Evolutionary conservation across 2,113 vertebrate genomes (phyloP).

Genomic region (Percina caprodes): DNA sequence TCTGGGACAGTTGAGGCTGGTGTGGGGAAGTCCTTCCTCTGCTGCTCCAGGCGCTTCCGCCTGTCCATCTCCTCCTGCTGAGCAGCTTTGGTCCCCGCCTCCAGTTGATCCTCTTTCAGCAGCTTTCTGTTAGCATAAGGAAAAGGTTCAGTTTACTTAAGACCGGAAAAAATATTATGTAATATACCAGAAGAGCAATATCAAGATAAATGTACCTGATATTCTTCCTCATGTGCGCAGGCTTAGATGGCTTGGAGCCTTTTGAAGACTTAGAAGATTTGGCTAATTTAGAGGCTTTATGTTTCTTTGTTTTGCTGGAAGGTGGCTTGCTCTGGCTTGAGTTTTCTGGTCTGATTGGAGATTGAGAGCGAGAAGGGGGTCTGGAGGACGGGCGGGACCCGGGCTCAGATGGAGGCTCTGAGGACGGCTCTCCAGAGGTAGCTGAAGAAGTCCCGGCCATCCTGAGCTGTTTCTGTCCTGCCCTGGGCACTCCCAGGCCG

Average conservation of each 20-base stretch:
- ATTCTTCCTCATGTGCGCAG: constrained; percentile 96
- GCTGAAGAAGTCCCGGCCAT: constrained; percentile 84
- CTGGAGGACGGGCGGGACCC: constrained; percentile 85
- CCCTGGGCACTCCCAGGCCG: constrained; percentile 86
- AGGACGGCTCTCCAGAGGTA: constrained; percentile 89
- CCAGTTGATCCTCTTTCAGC: constrained; percentile 95
- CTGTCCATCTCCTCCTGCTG: constrained; percentile 98
- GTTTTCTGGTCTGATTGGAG: constrained; percentile 85
- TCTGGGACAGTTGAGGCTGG: constrained; percentile 75
- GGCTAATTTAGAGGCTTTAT: constrained; percentile 75
- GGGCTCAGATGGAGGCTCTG: constrained; percentile 71
- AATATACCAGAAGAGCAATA: neutral
- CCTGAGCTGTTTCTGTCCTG: constrained; percentile 83
- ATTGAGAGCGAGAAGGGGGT: constrained; percentile 84
- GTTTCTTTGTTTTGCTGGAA: constrained; percentile 90
- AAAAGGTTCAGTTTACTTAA: constrained; percentile 28
- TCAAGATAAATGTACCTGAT: constrained; percentile 86
- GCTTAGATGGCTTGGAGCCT: constrained; percentile 89
- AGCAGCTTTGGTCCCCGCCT: constrained; percentile 97
- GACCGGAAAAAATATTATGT: neutral
- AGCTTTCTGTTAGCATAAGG: constrained; percentile 87
- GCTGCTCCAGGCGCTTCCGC: constrained; percentile 94
- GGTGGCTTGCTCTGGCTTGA: constrained; percentile 85
- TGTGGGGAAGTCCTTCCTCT: constrained; percentile 93
- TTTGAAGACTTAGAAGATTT: constrained; percentile 78